These are phyloP conservation scores for Hippocampus guttulatus DNA, from an alignment of 2,113 vertebrate species.

Conservation along the genomic window DNA sequence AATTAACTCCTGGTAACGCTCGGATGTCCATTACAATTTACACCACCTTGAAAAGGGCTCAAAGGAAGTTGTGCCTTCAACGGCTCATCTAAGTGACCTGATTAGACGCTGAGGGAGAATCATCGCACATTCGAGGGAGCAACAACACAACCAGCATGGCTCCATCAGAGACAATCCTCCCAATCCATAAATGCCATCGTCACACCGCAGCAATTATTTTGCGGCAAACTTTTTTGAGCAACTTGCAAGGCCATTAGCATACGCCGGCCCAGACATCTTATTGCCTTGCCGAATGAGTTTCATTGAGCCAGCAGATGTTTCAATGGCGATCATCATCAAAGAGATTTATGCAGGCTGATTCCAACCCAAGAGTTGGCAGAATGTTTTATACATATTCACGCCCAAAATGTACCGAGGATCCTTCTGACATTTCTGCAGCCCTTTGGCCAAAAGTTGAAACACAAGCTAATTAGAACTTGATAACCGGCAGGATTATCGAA, in stretches of 20 bases:
- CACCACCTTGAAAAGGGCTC: conserved; percentile 1
- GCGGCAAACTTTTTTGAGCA: conserved; percentile 43
- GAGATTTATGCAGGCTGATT: conserved; percentile 73
- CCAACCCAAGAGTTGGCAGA: conserved; percentile 61
- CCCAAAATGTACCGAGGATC: conserved; percentile 47
- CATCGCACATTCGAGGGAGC: neutral
- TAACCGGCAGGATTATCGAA: too few relatives aligned
- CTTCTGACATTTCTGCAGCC: conserved; percentile 42
- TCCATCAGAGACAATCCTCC: conserved; percentile 8
- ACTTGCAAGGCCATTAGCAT: conserved; percentile 52
- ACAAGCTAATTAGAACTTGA: too few relatives aligned
- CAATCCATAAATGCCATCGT: conserved; percentile 23
- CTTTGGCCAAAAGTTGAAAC: conserved; percentile 32
- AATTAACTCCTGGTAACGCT: neutral
- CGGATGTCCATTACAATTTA: neutral
- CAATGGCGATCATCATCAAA: conserved; percentile 71
- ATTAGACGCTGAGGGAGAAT: conserved; percentile 23
- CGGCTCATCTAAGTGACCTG: conserved; percentile 3
- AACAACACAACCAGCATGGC: conserved; percentile 17
- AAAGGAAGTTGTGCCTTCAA: conserved; percentile 10
- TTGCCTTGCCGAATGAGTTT: conserved; percentile 57
- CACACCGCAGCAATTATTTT: conserved; percentile 36
- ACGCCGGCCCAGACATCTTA: conserved; percentile 63
- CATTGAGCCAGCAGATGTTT: conserved; percentile 66
- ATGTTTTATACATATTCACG: conserved; percentile 65